Evolutionary conservation across 2,797 vertebrate genomes (phyloP).

Genomic region (Poeciliopsis turneri): DNA sequence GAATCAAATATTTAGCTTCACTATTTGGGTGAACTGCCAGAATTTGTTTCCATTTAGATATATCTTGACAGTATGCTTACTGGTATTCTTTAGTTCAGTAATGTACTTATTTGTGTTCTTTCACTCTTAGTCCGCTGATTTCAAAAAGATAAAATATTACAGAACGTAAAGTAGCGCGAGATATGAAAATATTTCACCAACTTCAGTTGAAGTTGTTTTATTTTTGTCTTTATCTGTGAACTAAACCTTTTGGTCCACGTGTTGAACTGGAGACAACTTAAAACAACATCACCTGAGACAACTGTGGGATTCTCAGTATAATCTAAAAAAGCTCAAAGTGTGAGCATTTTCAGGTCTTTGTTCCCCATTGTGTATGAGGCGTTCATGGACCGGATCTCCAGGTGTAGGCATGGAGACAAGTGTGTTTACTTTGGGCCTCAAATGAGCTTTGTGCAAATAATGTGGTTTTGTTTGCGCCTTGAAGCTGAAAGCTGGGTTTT

Average conservation of each 20-base stretch:
- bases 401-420: background rate
- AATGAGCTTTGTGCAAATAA: background rate
- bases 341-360: background rate
- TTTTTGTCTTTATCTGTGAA: background rate
- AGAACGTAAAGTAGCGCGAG: background rate
- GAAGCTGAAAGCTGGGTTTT: background rate
- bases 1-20: background rate
- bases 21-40: background rate
- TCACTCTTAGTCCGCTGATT: background rate
- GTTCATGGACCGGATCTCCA: background rate
- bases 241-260: background rate
- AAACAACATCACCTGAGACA: background rate
- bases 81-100: background rate
- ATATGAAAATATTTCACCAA: background rate
- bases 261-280: background rate
- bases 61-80: background rate
- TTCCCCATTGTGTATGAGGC: background rate
- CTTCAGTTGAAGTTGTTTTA: background rate
- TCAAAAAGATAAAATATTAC: background rate
- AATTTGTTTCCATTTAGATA: background rate
- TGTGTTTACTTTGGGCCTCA: background rate
- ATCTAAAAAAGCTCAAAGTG: background rate
- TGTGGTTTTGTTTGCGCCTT: background rate
- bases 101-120: background rate
- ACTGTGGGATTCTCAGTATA: background rate